A percentile compares a stretch with the other conserved stretches of the same genome.
Conservation (phyloP, 2,113 vertebrate genomes). For the Lynx canadensis region DNA sequence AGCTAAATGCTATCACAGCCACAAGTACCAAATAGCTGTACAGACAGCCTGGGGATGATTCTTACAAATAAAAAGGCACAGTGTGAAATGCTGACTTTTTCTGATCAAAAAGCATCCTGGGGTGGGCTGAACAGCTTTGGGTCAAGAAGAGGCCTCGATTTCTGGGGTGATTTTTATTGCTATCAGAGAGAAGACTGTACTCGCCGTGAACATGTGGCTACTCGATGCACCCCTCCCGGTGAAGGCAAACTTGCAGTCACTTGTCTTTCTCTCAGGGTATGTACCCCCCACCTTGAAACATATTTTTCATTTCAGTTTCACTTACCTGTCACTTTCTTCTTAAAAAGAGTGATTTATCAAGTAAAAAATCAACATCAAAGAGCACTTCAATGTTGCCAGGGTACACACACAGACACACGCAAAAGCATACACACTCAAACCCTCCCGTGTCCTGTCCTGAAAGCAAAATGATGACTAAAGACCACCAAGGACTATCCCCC, state of each 20-base stretch:
- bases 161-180: slow-evolving; percentile 76
- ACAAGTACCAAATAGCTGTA: slow-evolving; percentile 70
- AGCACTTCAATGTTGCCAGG: neutral
- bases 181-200: slow-evolving; percentile 71
- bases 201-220: slow-evolving; percentile 32
- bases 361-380: slow-evolving; percentile 41
- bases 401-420: neutral
- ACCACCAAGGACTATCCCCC: neutral
- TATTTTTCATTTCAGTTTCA: slow-evolving; percentile 64
- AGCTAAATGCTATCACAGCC: slow-evolving; percentile 76
- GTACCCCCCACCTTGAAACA: slow-evolving; percentile 42
- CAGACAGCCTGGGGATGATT: slow-evolving; percentile 68
- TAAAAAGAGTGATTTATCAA: slow-evolving; percentile 53
- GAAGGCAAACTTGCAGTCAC: slow-evolving; percentile 12
- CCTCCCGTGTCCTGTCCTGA: neutral
- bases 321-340: slow-evolving; percentile 42
- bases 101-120: slow-evolving; percentile 82
- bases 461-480: neutral
- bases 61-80: slow-evolving; percentile 81
- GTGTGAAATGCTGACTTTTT: slow-evolving; percentile 81
- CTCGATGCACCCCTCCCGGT: neutral
- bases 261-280: slow-evolving; percentile 16
- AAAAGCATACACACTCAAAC: neutral
- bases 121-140: slow-evolving; percentile 75
- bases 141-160: slow-evolving; percentile 74